Evolutionary conservation across 2,797 vertebrate species (phyloP).

Genomic region (Eurystomus glaucurus): DNA sequence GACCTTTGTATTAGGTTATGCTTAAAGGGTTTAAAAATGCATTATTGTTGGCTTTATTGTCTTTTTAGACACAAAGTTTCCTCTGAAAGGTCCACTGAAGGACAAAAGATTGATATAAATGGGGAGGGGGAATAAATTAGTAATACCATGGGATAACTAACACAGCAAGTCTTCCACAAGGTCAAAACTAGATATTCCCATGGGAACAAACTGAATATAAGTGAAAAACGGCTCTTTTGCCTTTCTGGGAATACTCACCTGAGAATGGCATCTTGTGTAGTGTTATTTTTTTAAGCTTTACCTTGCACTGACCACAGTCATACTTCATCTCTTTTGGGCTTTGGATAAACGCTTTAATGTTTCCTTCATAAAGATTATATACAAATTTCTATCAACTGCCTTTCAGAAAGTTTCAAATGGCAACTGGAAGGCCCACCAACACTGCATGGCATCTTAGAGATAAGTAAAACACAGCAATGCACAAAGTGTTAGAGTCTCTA

Average conservation of each 20-base stretch:
- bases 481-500: neutral
- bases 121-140: neutral
- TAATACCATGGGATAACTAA: neutral
- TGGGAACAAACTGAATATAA: neutral
- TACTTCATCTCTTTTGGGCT: neutral
- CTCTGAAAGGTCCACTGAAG: slow-evolving; percentile 16
- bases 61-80: neutral
- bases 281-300: neutral
- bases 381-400: neutral
- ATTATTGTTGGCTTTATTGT: slow-evolving; percentile 6
- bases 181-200: neutral
- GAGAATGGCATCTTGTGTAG: neutral
- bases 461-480: neutral
- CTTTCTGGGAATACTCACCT: neutral
- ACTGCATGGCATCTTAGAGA: neutral
- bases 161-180: neutral
- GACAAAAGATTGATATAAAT: neutral
- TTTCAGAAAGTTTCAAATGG: neutral
- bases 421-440: neutral
- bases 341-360: neutral
- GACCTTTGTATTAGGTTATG: slow-evolving; percentile 70
- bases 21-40: slow-evolving; percentile 28
- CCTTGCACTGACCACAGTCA: neutral
- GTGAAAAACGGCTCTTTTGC: neutral
- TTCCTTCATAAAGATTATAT: neutral